These are phyloP conservation scores for Quiscalus mexicanus DNA, from an alignment of 2,113 vertebrate species.

Conservation along the genomic window DNA sequence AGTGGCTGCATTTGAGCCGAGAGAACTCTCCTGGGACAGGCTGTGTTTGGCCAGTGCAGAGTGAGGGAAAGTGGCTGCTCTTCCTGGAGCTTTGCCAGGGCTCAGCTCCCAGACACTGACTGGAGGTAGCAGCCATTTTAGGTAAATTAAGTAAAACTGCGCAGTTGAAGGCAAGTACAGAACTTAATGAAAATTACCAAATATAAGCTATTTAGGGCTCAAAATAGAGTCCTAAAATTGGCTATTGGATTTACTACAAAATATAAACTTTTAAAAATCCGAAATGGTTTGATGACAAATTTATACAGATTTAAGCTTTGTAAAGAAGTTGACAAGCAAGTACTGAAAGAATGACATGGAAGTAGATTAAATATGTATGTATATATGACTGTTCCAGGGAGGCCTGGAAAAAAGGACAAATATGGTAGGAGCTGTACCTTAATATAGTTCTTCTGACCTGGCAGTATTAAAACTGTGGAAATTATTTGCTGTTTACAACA, in stretches of 20 bases:
- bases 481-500: neutral
- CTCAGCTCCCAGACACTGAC: neutral
- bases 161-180: neutral
- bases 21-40: neutral
- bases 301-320: neutral
- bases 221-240: neutral
- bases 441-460: neutral
- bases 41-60: neutral
- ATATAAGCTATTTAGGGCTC: neutral
- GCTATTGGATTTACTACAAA: neutral
- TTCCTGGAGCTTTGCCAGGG: neutral
- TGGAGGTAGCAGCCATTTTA: slow-evolving; percentile 1
- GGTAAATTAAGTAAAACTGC: neutral
- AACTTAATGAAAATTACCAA: neutral
- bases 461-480: neutral
- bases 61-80: neutral
- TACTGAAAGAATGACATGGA: neutral
- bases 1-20: neutral
- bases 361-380: neutral
- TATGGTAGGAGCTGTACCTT: neutral
- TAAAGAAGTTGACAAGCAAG: neutral
- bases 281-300: neutral
- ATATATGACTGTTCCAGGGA: neutral
- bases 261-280: neutral
- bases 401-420: neutral